phyloP scores from a whole-genome alignment of 2,797 vertebrate genomes.

The Periparus ater region DNA sequence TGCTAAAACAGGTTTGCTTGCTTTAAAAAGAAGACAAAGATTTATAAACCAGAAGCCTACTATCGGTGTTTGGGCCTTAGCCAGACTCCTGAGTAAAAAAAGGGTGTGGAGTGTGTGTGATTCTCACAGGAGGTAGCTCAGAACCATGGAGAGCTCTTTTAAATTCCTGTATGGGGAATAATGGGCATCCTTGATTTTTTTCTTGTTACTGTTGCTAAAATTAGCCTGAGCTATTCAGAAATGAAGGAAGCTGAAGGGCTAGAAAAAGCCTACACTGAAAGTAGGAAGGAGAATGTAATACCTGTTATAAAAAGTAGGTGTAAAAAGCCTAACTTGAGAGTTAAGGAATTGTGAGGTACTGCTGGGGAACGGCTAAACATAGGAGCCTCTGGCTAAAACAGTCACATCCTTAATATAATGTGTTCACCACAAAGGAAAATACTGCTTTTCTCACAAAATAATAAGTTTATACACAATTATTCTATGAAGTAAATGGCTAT shows the following conservation, averaged over 20 bases:
- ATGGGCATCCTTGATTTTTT: neutral
- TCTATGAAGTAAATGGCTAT: neutral
- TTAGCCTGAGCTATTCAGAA: neutral
- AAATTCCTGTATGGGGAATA: rapidly evolving
- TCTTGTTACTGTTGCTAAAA: neutral
- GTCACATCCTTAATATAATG: neutral
- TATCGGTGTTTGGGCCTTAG: neutral
- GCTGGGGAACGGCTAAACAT: neutral
- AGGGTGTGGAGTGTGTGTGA: rapidly evolving
- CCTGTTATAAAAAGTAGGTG: neutral
- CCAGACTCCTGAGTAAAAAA: too few relatives aligned
- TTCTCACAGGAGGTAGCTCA: neutral
- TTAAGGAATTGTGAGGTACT: neutral
- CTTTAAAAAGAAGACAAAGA: neutral
- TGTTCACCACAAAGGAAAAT: neutral
- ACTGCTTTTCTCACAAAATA: neutral
- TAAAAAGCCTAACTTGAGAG: neutral
- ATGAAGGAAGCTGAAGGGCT: neutral
- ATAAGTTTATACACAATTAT: neutral
- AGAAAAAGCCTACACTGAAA: neutral
- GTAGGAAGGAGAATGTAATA: neutral
- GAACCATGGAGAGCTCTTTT: constrained; percentile 35
- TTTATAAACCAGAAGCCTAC: neutral
- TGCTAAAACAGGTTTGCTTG: neutral
- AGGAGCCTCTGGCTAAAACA: rapidly evolving